Evolutionary conservation across 1,140 invertebrate genomes (phyloP), one percentile per base, ranked within the genome.

Genomic region (Drosophila dunni): DNA sequence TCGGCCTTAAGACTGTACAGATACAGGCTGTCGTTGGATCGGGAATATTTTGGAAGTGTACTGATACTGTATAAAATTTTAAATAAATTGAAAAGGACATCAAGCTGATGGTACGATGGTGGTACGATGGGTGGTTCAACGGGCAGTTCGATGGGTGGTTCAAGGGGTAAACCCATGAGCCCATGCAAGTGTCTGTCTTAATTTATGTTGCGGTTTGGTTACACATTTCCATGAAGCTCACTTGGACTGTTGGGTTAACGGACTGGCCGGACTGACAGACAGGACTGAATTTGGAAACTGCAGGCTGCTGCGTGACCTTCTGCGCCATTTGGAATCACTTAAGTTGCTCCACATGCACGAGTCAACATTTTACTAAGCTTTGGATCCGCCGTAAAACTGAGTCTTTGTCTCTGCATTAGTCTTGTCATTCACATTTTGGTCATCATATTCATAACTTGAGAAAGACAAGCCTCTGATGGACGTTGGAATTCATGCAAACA

Each of bases 141-240:
- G n/a, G 24, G 15, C 17, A 10, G 33, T 36, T 54, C 29, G 29
- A 6, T 45, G 40, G 44, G 20, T 5, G n/a, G 13, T 7, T 60
- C 65, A 60, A 7, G 17, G 57, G 15, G 44, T 48, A 50, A 42
- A 40, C 38, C 64, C 44, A 48, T 61, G 56, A 33, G 56, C 65
- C 73, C 83, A 86, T 86, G 83, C 83, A 88, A 86, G 88, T 73
- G 75, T 65, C 51, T 75, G 70, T 72, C 79, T 79, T 88, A 86
- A 88, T 86, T 86, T 86, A 86, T 86, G 79, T 83, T 88, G 83
- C 71, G 82, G 82, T 78, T 86, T 83, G 74, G 83, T 81, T 88
- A 79, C 73, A 75, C 68, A 82, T 88, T 82, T 76, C 75, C 79
- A 86, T 82, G 62, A 58, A 51, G 38, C 42, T 38, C 10, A 7